Base-by-base conservation (phyloP, 2,797 vertebrate species). In the Paedocypris micromegethes region DNA sequence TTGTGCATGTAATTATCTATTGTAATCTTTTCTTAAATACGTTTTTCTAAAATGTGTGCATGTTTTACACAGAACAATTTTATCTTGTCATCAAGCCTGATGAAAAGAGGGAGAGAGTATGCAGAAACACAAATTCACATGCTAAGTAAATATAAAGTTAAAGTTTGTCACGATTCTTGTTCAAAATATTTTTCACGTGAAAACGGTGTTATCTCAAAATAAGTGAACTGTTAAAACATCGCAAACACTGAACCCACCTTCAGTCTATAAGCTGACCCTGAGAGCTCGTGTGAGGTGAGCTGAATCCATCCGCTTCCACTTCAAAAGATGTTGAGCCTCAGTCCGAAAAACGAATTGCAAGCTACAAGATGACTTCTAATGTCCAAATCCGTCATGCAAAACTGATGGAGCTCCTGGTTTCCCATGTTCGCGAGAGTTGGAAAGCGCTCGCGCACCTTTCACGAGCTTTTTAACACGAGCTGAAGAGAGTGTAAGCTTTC, bases 401-500 rank as follows among this genome's bases (percentile, higher is more conserved):
- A 43, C 44, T n/a, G 40, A 44, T 9, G 39, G 54, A 47, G 51
- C 7, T 55, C 37, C 5, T 37, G 6, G 45, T 68, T 71, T 47
- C 40, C 7, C 51, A 2, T 50, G 44, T 46, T 64, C 5, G 37
- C 2, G n/a, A 6, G 58, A 70, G 54, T 61, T 61, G 45, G 47
- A 37, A 54, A 55, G 56, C 68, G 61, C 75, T 60, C 58, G 47
- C 51, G 8, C 62, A 66, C 56, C 50, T 55, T 68, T 64, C 62
- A 55, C 39, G 9, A 47, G 66, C 73, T 23, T 56, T 74, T 70
- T 58, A 74, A 73, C 61, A 44, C 63, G 58, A 43, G 9, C 63
- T 63, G 59, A 46, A 61, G 66, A 39, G 58, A 64, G 58, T 57
- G 46, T 38, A 45, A 66, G 55, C 52, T 47, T 51, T 46, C 62